Conservation (phyloP, 1,140 invertebrate species). For the Planococcus citri region DNA sequence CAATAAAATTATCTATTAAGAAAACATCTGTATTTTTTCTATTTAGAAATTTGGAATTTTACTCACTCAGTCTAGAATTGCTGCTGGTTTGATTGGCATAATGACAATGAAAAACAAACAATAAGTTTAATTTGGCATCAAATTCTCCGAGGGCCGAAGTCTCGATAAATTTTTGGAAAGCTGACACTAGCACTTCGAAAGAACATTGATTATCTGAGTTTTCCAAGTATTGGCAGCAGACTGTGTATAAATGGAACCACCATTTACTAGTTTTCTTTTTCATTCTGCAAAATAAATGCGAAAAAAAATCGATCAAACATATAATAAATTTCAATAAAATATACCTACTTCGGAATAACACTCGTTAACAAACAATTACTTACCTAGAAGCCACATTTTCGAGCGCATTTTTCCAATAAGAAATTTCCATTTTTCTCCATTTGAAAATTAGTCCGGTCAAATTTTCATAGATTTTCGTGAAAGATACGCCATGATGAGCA, state of each 20-base stretch:
- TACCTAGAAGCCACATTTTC: slow-evolving; percentile 40
- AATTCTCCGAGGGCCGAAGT: slow-evolving; percentile 73
- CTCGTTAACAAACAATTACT: background rate
- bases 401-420: slow-evolving; percentile 59
- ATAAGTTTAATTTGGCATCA: slow-evolving; percentile 57
- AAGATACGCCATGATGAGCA: slow-evolving; percentile 71
- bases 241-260: slow-evolving; percentile 78
- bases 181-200: slow-evolving; percentile 36
- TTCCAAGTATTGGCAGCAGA: slow-evolving; percentile 41
- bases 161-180: slow-evolving; percentile 72
- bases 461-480: slow-evolving; percentile 52
- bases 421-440: slow-evolving; percentile 86
- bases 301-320: slow-evolving; percentile 26
- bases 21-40: background rate
- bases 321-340: background rate
- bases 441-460: slow-evolving; percentile 70
- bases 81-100: slow-evolving; percentile 40
- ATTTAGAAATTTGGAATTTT: background rate
- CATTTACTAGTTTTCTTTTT: slow-evolving; percentile 56
- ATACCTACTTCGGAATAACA: too few relatives aligned
- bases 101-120: slow-evolving; percentile 67
- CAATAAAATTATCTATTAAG: slow-evolving; percentile 24
- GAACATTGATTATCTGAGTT: slow-evolving; percentile 3
- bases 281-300: slow-evolving; percentile 36
- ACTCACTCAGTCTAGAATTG: slow-evolving; percentile 33